These are phyloP conservation scores for Hipposideros larvatus DNA, from an alignment of 2,797 vertebrate genomes.

Conservation along the genomic window DNA sequence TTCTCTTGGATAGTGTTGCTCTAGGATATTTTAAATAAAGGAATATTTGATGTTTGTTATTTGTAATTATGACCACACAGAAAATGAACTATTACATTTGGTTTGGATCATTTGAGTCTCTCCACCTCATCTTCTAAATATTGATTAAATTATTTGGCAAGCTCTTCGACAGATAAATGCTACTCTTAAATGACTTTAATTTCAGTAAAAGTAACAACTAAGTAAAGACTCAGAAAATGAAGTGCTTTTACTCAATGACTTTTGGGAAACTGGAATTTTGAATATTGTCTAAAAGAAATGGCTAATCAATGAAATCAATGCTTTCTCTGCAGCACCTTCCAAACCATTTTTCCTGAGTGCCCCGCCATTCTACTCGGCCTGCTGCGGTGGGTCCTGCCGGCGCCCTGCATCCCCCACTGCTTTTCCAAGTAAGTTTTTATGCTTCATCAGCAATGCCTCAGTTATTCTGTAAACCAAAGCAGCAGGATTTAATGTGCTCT, in stretches of 20 bases:
- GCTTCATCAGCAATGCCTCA: conserved; percentile 96
- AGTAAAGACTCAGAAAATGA: conserved; percentile 47
- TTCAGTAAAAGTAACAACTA: background rate
- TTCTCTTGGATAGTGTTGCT: background rate
- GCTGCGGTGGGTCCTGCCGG: conserved; percentile 96
- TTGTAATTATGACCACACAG: background rate
- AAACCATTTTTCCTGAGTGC: conserved; percentile 92
- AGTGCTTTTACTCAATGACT: conserved; percentile 62
- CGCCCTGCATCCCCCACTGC: conserved; percentile 91
- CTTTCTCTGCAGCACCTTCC: conserved; percentile 91
- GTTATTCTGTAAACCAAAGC: conserved; percentile 94
- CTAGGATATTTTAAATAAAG: conserved; percentile 57
- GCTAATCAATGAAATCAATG: conserved; percentile 86
- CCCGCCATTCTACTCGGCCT: conserved; percentile 92
- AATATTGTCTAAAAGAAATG: conserved; percentile 80
- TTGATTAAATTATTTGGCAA: conserved; percentile 73
- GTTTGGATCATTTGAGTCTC: background rate
- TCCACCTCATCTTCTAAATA: background rate
- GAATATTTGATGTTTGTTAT: conserved; percentile 24
- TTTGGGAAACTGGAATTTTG: conserved; percentile 74
- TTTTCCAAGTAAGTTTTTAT: conserved; percentile 99
- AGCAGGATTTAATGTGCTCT: conserved; percentile 94
- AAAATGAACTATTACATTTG: conserved; percentile 41
- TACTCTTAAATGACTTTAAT: conserved; percentile 59
- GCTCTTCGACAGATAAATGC: conserved; percentile 74